phyloP scores from a whole-genome alignment of 2,797 vertebrate species.

The Ctenochaetus hawaiiensis region DNA sequence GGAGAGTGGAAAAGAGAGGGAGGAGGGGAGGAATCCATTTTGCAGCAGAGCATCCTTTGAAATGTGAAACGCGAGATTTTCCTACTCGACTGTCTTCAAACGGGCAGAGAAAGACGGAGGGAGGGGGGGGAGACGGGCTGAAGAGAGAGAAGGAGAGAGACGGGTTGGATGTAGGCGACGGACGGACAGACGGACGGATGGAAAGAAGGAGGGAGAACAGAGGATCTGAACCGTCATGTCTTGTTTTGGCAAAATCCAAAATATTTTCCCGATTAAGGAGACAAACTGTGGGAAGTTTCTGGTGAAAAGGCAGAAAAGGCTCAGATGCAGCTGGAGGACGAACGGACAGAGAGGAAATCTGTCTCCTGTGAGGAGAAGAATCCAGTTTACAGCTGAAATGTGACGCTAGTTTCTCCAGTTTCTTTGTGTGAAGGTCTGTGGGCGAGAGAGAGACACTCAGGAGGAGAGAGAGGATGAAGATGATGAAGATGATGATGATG shows the following conservation, averaged over 20 bases:
- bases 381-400: slow-evolving; percentile 5
- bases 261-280: slow-evolving; percentile 7
- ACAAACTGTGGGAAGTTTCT: not conserved
- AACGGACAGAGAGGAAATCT: too few relatives aligned
- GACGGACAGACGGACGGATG: too few relatives aligned
- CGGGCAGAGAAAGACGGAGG: too few relatives aligned
- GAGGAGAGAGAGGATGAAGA: too few relatives aligned
- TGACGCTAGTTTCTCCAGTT: not conserved
- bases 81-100: slow-evolving; percentile 41
- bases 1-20: slow-evolving; percentile 30
- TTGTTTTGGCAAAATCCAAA: slow-evolving; percentile 8
- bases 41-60: slow-evolving; percentile 61
- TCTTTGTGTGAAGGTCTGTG: not conserved
- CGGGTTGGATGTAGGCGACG: not conserved
- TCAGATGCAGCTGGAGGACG: not conserved
- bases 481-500: too few relatives aligned
- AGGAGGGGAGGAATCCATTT: slow-evolving; percentile 35
- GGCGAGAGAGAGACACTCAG: too few relatives aligned
- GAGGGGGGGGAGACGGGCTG: not conserved
- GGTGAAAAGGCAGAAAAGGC: not conserved
- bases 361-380: not conserved
- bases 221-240: not conserved
- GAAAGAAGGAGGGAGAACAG: not conserved
- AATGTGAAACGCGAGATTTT: slow-evolving; percentile 62
- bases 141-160: not conserved